Conservation (phyloP, 2,113 vertebrate genomes). For the Hyla sarda region DNA sequence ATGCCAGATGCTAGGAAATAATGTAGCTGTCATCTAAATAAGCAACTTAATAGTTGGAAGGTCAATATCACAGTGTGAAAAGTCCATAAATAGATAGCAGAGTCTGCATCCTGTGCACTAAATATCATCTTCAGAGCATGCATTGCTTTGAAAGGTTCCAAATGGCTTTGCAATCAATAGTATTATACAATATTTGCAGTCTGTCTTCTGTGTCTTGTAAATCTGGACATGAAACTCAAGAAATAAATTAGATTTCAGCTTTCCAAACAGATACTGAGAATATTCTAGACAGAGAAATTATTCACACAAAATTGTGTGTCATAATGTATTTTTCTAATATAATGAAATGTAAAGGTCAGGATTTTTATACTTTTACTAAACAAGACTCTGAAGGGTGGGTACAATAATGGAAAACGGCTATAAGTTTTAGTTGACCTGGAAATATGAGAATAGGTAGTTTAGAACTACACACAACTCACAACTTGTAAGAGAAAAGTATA, state of each 20-base stretch:
- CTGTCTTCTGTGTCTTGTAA: neutral
- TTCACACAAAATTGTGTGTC: neutral
- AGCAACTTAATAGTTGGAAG: slow-evolving; percentile 11
- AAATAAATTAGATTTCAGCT: neutral
- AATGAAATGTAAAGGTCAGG: neutral
- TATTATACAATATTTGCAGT: slow-evolving; percentile 20
- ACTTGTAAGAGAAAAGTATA: too few relatives aligned
- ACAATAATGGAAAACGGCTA: too few relatives aligned
- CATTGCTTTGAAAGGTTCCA: slow-evolving; percentile 15
- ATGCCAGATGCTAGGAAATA: neutral
- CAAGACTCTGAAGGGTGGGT: too few relatives aligned
- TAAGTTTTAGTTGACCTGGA: too few relatives aligned
- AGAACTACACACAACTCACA: too few relatives aligned
- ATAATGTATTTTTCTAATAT: neutral
- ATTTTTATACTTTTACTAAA: too few relatives aligned
- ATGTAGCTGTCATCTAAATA: neutral
- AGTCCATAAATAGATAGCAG: slow-evolving; percentile 31
- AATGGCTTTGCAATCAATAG: slow-evolving; percentile 30
- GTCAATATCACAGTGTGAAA: slow-evolving; percentile 45
- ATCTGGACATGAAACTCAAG: neutral
- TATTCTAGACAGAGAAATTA: neutral
- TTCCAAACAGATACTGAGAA: neutral
- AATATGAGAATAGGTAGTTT: too few relatives aligned
- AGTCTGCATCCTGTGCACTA: slow-evolving; percentile 27
- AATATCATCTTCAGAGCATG: slow-evolving; percentile 18